Evolutionary conservation across 2,888 invertebrate species (phyloP).

Genomic region (Eupithecia tripunctaria): DNA sequence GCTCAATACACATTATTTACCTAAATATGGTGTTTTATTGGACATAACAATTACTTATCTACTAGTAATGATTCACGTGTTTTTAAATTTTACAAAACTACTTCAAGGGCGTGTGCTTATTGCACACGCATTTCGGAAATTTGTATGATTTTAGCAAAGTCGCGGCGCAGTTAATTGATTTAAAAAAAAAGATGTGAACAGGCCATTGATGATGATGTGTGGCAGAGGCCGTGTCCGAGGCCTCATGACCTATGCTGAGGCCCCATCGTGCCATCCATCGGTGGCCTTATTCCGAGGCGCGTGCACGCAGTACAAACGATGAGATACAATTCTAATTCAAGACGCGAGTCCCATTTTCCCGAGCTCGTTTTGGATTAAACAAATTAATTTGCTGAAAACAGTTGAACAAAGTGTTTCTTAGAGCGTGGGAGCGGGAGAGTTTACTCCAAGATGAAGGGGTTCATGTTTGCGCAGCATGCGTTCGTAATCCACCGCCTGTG

Average conservation of each 20-base stretch:
- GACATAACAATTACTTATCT: too few species aligned
- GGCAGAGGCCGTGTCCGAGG: background rate
- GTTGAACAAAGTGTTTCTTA: constrained; percentile 12
- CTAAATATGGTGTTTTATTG: too few species aligned
- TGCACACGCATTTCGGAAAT: too few species aligned
- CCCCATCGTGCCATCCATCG: background rate
- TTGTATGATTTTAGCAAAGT: too few species aligned
- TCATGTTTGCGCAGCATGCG: constrained; percentile 3
- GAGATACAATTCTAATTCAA: background rate
- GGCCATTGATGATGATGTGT: background rate
- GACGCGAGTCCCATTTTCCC: background rate
- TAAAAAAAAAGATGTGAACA: background rate
- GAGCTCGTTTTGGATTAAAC: constrained; percentile 14
- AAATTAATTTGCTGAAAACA: constrained; percentile 12
- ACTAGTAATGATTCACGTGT: too few species aligned
- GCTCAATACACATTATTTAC: too few species aligned
- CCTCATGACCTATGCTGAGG: background rate
- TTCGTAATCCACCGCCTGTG: background rate
- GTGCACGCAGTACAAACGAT: background rate
- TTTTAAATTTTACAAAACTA: too few species aligned
- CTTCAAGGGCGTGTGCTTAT: too few species aligned
- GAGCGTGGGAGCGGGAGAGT: background rate
- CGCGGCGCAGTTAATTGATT: too few species aligned
- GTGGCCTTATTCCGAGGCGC: background rate
- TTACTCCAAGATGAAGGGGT: background rate